Conservation (phyloP, 1,140 invertebrate genomes). For the Calliopsis andreniformis region DNA sequence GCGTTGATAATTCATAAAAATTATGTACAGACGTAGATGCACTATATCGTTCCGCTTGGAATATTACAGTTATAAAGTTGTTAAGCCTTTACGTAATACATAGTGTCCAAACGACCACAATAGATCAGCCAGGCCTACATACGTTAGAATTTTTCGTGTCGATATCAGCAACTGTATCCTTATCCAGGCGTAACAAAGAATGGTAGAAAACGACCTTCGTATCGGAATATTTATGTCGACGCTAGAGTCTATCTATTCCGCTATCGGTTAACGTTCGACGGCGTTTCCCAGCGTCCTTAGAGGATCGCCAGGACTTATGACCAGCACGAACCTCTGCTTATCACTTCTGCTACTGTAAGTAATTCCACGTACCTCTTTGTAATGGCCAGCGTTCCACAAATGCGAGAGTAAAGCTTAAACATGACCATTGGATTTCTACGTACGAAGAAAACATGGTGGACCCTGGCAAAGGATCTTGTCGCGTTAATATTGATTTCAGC, state of each 20-base stretch:
- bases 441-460: background rate
- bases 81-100: slow-evolving; percentile 17
- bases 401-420: slow-evolving; percentile 42
- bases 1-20: too few relatives aligned
- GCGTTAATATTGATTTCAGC: slow-evolving; percentile 9
- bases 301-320: slow-evolving; percentile 36
- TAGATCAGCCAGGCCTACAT: background rate
- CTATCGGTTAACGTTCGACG: slow-evolving; percentile 61
- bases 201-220: slow-evolving; percentile 5
- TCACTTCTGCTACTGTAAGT: slow-evolving; percentile 39
- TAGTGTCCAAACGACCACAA: background rate
- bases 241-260: slow-evolving; percentile 43
- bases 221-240: slow-evolving; percentile 48
- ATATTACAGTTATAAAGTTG: slow-evolving; percentile 4
- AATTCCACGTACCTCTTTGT: slow-evolving; percentile 40
- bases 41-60: background rate
- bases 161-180: background rate
- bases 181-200: slow-evolving; percentile 31
- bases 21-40: background rate
- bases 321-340: slow-evolving; percentile 25
- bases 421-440: background rate
- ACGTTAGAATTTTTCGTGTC: background rate
- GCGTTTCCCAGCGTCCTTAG: slow-evolving; percentile 22
- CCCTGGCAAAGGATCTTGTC: background rate
- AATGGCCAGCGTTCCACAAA: slow-evolving; percentile 1